phyloP scores from a whole-genome alignment of 2,113 vertebrate genomes.

The Cisticola juncidis region DNA sequence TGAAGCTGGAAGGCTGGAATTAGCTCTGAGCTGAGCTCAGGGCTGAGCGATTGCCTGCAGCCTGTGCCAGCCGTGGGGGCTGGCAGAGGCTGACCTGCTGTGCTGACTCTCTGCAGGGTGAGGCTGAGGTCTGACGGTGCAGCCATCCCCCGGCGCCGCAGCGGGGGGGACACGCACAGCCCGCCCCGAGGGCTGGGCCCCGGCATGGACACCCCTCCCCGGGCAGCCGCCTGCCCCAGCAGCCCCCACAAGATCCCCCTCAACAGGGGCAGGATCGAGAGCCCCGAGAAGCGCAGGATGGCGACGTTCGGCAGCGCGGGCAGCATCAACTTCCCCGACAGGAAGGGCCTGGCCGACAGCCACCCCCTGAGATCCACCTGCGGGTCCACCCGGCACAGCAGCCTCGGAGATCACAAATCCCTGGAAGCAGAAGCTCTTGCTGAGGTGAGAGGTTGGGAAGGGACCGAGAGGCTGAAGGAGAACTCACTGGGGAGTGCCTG shows the following conservation, averaged over 20 bases:
- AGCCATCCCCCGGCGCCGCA: slow-evolving; percentile 88
- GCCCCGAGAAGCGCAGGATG: slow-evolving; percentile 92
- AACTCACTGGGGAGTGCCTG: neutral
- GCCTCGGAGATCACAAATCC: slow-evolving; percentile 95
- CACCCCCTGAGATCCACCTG: slow-evolving; percentile 84
- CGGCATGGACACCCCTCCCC: slow-evolving; percentile 89
- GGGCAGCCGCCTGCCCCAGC: slow-evolving; percentile 94
- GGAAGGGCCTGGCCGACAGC: slow-evolving; percentile 87
- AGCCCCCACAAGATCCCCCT: slow-evolving; percentile 93
- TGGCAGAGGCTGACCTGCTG: neutral
- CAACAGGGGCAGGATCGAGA: slow-evolving; percentile 86
- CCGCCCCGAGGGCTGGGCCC: slow-evolving; percentile 84
- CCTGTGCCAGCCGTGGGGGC: neutral
- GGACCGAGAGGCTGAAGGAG: neutral
- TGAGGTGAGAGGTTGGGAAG: slow-evolving; percentile 79
- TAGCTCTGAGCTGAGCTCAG: neutral
- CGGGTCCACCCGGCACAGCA: slow-evolving; percentile 95
- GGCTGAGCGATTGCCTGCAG: neutral
- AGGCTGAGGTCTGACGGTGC: slow-evolving; percentile 92
- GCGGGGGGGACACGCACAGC: slow-evolving; percentile 89
- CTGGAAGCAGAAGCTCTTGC: slow-evolving; percentile 94
- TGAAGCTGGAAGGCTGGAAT: neutral
- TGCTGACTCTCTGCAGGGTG: slow-evolving; percentile 78
- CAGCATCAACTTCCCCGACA: slow-evolving; percentile 93
- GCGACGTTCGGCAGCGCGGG: slow-evolving; percentile 94